phyloP scores from a whole-genome alignment of 2,797 vertebrate species.

The Takifugu ocellatus region DNA sequence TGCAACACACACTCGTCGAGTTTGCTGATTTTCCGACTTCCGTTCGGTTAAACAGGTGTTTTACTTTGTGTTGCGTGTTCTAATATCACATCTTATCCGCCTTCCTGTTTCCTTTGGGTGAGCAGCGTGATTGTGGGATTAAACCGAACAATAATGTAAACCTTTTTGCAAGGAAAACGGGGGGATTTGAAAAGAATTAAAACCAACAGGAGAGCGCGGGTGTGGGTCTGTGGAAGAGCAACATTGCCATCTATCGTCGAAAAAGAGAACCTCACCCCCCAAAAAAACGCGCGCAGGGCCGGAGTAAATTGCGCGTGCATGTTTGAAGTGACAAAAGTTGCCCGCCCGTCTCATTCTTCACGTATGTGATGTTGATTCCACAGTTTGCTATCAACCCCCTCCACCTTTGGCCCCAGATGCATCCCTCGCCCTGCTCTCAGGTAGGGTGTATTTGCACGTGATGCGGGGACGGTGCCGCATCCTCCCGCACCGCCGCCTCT shows the following conservation, averaged over 20 bases:
- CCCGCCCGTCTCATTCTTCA: constrained; percentile 4
- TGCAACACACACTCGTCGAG: too few species aligned
- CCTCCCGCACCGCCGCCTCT: constrained; percentile 26
- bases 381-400: constrained; percentile 17
- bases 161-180: constrained; percentile 23
- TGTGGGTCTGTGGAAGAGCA: constrained; percentile 73
- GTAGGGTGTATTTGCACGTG: constrained; percentile 43
- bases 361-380: constrained; percentile 12
- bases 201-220: constrained; percentile 2
- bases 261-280: constrained; percentile 43
- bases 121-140: constrained; percentile 16
- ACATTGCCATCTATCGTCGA: constrained; percentile 89
- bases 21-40: too few species aligned
- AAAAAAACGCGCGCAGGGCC: background rate
- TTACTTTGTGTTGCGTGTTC: background rate
- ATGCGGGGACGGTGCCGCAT: constrained; percentile 31
- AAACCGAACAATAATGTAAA: constrained; percentile 53
- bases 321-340: background rate
- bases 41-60: too few species aligned
- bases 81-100: constrained; percentile 15
- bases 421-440: constrained; percentile 36
- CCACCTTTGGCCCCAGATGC: constrained; percentile 29
- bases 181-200: background rate
- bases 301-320: background rate
- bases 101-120: constrained; percentile 36